Evolutionary conservation across 1,140 invertebrate species (phyloP).

Genomic region (Metaphire vulgaris): DNA sequence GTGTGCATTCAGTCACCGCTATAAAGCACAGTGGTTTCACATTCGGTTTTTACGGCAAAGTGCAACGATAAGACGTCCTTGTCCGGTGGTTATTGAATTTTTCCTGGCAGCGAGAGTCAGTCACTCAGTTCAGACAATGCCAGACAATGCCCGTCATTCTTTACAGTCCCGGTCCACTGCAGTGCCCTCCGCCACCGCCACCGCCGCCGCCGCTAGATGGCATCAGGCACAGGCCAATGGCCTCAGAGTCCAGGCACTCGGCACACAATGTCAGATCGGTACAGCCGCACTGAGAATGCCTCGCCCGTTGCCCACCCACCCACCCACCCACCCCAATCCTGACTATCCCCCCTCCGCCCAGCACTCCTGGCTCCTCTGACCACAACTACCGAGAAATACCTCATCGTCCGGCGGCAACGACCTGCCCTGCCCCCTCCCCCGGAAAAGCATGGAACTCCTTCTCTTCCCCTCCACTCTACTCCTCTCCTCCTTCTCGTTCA

Average conservation of each 20-base stretch:
- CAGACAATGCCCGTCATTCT: too few species aligned
- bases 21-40: too few species aligned
- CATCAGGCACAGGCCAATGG: too few species aligned
- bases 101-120: too few species aligned
- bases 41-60: too few species aligned
- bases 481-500: background rate
- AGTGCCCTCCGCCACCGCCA: background rate
- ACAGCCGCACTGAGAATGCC: background rate
- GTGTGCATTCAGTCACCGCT: background rate
- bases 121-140: too few species aligned
- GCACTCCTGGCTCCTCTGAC: background rate
- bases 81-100: too few species aligned
- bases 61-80: too few species aligned
- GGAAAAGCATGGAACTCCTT: too few species aligned
- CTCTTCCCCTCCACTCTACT: background rate
- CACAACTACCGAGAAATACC: background rate
- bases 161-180: too few species aligned
- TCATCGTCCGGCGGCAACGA: background rate
- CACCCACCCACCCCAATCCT: background rate
- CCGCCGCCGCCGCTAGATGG: background rate
- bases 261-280: too few species aligned
- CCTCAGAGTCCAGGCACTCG: too few species aligned
- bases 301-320: background rate
- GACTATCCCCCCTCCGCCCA: background rate
- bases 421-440: background rate